A percentile compares a stretch with the other conserved stretches of the same genome.
phyloP scores from a whole-genome alignment of 2,113 vertebrate genomes.

The Alexandromys fortis region DNA sequence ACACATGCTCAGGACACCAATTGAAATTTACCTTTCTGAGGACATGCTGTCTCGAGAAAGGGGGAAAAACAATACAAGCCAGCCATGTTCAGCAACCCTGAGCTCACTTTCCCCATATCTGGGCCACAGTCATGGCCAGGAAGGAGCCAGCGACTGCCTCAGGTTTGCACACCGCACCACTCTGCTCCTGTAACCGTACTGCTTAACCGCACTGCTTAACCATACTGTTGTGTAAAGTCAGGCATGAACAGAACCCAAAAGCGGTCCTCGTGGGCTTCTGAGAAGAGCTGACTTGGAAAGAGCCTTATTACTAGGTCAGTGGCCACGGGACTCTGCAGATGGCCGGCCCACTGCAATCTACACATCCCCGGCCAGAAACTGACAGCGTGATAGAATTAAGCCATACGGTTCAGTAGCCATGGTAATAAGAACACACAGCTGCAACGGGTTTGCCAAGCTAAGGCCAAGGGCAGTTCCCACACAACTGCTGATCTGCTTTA shows the following conservation, averaged over 20 bases:
- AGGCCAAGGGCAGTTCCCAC: not conserved
- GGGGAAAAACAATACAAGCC: not conserved
- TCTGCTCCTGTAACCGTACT: not conserved
- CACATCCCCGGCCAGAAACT: not conserved
- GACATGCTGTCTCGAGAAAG: not conserved
- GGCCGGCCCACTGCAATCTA: not conserved
- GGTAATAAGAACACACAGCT: not conserved
- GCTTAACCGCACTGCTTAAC: rapidly evolving
- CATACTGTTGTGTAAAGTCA: not conserved
- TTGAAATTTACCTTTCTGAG: not conserved
- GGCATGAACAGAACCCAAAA: not conserved
- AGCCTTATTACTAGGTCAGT: too few relatives aligned
- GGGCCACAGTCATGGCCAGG: not conserved
- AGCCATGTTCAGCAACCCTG: not conserved
- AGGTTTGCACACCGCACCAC: not conserved
- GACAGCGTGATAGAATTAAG: not conserved
- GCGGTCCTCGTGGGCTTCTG: not conserved
- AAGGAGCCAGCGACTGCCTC: not conserved
- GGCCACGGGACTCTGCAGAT: not conserved
- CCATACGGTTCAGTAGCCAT: not conserved
- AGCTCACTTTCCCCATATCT: not conserved
- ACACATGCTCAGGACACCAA: not conserved
- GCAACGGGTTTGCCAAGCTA: not conserved
- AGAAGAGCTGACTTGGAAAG: not conserved
- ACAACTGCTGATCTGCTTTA: not conserved